Percentiles rank a stretch among this genome's conserved stretches.
These are phyloP conservation scores for Syritta pipiens DNA, from an alignment of 2,888 invertebrate genomes.

Conservation along the genomic window DNA sequence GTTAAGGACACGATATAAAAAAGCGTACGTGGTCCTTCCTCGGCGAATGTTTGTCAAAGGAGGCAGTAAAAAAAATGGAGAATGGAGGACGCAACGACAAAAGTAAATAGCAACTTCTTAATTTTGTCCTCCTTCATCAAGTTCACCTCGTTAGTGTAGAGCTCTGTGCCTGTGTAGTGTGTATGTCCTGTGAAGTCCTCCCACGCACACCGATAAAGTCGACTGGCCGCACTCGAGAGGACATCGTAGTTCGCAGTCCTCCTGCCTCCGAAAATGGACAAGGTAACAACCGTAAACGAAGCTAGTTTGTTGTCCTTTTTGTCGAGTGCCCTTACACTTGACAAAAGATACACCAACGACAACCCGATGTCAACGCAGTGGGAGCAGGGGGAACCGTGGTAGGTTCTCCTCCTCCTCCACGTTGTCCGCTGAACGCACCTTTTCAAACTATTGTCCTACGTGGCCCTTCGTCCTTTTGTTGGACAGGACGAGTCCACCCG, in stretches of 20 bases:
- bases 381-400: background rate
- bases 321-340: slow-evolving; percentile 54
- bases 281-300: slow-evolving; percentile 67
- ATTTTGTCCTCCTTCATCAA: slow-evolving; percentile 60
- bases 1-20: slow-evolving; percentile 33
- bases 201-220: slow-evolving; percentile 24
- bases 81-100: slow-evolving; percentile 26
- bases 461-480: slow-evolving; percentile 9
- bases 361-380: slow-evolving; percentile 46
- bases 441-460: slow-evolving; percentile 24
- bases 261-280: slow-evolving; percentile 45
- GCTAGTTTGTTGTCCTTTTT: slow-evolving; percentile 67
- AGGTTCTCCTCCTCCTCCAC: background rate
- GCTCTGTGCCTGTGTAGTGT: slow-evolving; percentile 1
- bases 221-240: no score
- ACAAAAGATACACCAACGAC: slow-evolving; percentile 58
- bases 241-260: slow-evolving; percentile 5
- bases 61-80: background rate
- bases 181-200: slow-evolving; percentile 3
- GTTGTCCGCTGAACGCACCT: slow-evolving; percentile 48
- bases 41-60: slow-evolving; percentile 41
- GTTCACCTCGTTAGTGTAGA: slow-evolving; percentile 33
- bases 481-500: slow-evolving; percentile 45
- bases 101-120: slow-evolving; percentile 60
- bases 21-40: background rate